Conservation (phyloP, 1,140 invertebrate species). For the Conus betulinus region DNA sequence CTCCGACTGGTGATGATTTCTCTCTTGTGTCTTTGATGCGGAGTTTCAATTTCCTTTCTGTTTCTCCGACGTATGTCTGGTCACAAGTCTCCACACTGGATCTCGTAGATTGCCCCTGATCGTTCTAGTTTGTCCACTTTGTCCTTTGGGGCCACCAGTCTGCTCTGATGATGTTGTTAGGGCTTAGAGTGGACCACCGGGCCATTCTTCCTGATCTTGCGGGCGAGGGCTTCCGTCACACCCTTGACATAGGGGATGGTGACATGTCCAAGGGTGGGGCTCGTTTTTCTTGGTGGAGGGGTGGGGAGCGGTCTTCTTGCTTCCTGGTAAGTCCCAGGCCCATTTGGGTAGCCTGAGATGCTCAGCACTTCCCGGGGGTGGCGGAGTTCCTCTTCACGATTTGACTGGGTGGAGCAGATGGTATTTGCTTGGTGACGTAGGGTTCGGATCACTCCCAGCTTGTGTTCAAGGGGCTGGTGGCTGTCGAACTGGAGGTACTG, state of each 20-base stretch:
- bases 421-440: too few relatives aligned
- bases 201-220: background rate
- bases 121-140: background rate
- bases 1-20: background rate
- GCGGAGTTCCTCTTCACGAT: too few relatives aligned
- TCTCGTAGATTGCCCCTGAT: background rate
- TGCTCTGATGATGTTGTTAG: background rate
- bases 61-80: background rate
- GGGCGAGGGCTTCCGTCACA: background rate
- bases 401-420: too few relatives aligned
- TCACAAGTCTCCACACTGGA: background rate
- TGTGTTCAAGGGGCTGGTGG: too few relatives aligned
- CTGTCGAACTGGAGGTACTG: too few relatives aligned
- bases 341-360: too few relatives aligned
- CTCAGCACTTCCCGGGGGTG: too few relatives aligned
- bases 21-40: background rate
- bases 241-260: background rate
- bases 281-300: too few relatives aligned
- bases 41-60: background rate
- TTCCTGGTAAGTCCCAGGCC: too few relatives aligned
- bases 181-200: background rate
- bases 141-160: background rate
- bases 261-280: too few relatives aligned
- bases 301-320: too few relatives aligned
- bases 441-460: too few relatives aligned